These are phyloP conservation scores for Heliothis subflexa DNA, from an alignment of 1,140 invertebrate genomes.

Conservation along the genomic window DNA sequence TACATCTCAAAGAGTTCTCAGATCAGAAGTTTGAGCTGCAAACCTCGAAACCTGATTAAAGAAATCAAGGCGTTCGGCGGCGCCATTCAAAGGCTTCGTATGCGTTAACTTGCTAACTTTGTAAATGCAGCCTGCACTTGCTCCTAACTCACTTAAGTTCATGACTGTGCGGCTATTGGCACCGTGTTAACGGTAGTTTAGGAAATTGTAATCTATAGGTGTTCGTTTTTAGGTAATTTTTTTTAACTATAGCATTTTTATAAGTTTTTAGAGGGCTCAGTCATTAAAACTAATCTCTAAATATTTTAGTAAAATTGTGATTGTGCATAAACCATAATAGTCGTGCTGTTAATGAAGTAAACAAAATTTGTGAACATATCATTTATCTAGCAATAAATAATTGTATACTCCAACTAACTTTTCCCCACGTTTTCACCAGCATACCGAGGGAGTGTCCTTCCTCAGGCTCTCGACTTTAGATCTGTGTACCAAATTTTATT, in stretches of 20 bases:
- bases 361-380: neutral
- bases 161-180: neutral
- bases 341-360: too few species aligned
- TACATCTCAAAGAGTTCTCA: neutral
- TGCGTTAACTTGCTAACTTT: conserved; percentile 45
- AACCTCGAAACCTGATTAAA: conserved; percentile 33
- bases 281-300: too few species aligned
- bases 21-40: conserved; percentile 17
- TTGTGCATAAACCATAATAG: too few species aligned
- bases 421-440: too few species aligned
- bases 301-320: too few species aligned
- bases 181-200: neutral
- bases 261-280: too few species aligned
- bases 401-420: too few species aligned
- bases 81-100: conserved; percentile 33
- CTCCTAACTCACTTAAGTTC: conserved; percentile 47
- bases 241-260: too few species aligned
- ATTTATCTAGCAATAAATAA: neutral
- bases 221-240: too few species aligned
- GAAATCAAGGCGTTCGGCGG: conserved; percentile 40
- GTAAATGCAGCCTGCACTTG: conserved; percentile 44
- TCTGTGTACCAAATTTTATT: too few species aligned
- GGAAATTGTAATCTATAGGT: too few species aligned
- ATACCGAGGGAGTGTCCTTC: too few species aligned
- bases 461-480: neutral